A percentile compares a stretch with the other conserved stretches of the same genome.
Conservation (phyloP, 2,113 vertebrate species). For the Zosterops hypoxanthus region DNA sequence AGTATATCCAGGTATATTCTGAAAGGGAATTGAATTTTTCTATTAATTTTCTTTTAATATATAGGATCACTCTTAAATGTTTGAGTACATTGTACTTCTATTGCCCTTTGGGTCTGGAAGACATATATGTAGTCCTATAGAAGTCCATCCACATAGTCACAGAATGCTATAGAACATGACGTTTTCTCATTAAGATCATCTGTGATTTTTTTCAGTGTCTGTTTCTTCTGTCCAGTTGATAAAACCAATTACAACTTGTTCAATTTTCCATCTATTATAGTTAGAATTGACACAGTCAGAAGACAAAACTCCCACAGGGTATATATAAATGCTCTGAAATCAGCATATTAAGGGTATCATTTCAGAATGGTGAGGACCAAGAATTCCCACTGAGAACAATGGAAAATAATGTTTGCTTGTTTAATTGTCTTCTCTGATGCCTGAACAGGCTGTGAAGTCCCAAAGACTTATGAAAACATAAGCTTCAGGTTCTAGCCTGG, state of each 20-base stretch:
- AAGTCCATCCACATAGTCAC: background rate
- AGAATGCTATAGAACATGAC: background rate
- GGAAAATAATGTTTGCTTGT: background rate
- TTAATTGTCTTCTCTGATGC: conserved; percentile 2
- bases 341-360: background rate
- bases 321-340: conserved; percentile 24
- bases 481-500: background rate
- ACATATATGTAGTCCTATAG: background rate
- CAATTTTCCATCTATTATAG: background rate
- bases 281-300: background rate
- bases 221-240: background rate
- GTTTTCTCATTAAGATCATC: background rate
- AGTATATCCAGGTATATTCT: background rate
- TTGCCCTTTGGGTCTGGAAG: background rate
- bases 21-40: background rate
- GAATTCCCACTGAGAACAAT: background rate
- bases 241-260: background rate
- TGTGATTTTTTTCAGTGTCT: background rate
- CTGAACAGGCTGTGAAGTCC: background rate
- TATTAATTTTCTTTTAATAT: background rate
- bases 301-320: background rate
- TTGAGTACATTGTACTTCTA: background rate
- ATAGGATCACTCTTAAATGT: background rate
- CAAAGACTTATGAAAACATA: background rate
- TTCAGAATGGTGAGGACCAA: background rate